Evolutionary conservation across 1,140 invertebrate genomes (phyloP), one percentile per base, ranked within the genome.

Genomic region (Philopotamus ludificatus): DNA sequence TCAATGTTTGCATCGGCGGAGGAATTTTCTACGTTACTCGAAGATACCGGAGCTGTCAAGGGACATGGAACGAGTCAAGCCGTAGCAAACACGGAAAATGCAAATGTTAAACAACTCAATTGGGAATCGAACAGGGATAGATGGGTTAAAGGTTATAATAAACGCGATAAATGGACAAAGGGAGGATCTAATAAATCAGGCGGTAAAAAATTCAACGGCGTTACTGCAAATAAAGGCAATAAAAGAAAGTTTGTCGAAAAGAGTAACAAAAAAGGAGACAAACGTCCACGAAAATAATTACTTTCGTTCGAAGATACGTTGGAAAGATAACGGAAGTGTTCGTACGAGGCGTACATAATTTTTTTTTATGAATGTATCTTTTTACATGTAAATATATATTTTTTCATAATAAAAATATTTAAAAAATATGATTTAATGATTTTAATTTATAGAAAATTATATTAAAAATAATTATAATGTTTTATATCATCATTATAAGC

Each of bases 1-100:
- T 83, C 82, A 0, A 67, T 87, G 23, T 89, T 89, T 73, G 85
- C 87, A n/a, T 87, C 87, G 0, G 87, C 87, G 0, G 88, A 89
- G 76, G 84, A 89, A 72, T 90, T 89, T 72, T 85, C 88, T 0
- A 86, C 87, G 18, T 79, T 89, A 69, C 71, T 90, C 34, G 88
- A 89, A 73, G 84, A 88, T 64, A 85, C 86, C 22, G 85, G 85
- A 1, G 78, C 55, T 80, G 81, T 81, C 1, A 85, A 83, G 60
- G 86, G 85, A 64, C 81, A 84, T 51, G 87, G 87, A 12, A 82
- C 84, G 12, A 84, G 83, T 55, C 82, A 86, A 72, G 81, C 81
- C 0, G 77, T 88, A 0, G 84, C 81, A 9, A 86, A 86, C 66
- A 81, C 79, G 15, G 87, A 90, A 68, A 88, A 88, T 66, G 80